Percentiles rank a stretch among this genome's conserved stretches.
These are phyloP conservation scores for Drosophila mimetica DNA, from an alignment of 2,888 invertebrate genomes.

Conservation along the genomic window DNA sequence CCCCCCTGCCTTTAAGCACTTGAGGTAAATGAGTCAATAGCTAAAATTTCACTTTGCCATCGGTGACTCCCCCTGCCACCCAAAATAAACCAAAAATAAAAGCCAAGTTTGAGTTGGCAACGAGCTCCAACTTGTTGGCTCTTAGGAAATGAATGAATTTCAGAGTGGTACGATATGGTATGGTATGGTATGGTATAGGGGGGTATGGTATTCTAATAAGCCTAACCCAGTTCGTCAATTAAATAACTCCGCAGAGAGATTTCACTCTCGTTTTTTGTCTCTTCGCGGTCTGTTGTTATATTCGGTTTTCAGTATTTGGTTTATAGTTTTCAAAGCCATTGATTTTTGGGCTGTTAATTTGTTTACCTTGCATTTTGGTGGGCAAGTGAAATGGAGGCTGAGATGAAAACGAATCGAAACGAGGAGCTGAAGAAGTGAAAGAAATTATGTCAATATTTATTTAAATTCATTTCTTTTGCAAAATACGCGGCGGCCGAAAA, in stretches of 20 bases:
- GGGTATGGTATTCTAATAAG: constrained; percentile 56
- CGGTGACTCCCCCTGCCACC: constrained; percentile 38
- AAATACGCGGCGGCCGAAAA: constrained; percentile 43
- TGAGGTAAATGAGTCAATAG: constrained; percentile 65
- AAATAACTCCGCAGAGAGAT: constrained; percentile 67
- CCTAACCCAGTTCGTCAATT: constrained; percentile 55
- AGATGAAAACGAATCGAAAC: constrained; percentile 15
- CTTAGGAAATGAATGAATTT: constrained; percentile 29
- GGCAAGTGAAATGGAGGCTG: constrained; percentile 12
- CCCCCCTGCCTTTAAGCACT: constrained; percentile 7
- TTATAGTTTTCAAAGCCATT: constrained; percentile 32
- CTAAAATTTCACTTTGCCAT: constrained; percentile 67
- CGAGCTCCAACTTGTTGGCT: constrained; percentile 29
- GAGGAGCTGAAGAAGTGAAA: constrained; percentile 41
- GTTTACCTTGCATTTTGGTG: constrained; percentile 54
- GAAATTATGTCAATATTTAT: constrained; percentile 79
- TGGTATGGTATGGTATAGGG: not conserved
- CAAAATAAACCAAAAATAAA: not conserved
- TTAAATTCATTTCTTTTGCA: constrained; percentile 76
- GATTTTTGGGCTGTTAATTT: constrained; percentile 58
- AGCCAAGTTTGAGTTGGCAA: constrained; percentile 18
- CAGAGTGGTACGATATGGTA: not conserved
- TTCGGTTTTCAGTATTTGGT: not conserved
- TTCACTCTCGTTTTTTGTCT: constrained; percentile 74
- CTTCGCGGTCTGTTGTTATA: constrained; percentile 5